Percentiles rank a stretch among this genome's conserved stretches.
Conservation (phyloP, 2,113 vertebrate genomes). For the Accipiter virgatus region DNA sequence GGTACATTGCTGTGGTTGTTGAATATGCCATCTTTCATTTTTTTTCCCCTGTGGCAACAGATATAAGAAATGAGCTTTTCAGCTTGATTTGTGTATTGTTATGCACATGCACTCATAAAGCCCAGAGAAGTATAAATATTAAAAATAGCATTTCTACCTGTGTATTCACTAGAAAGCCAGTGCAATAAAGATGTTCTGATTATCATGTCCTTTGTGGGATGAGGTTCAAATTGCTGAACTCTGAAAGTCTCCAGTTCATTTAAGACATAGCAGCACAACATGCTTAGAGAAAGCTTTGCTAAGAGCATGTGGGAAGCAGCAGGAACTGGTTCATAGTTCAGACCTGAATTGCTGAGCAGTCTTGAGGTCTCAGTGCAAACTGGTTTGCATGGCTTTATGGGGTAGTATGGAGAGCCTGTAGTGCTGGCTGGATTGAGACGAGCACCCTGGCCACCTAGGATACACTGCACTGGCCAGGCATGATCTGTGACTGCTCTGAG, state of each 20-base stretch:
- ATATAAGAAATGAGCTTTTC: background rate
- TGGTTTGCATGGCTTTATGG: background rate
- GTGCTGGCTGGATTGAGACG: background rate
- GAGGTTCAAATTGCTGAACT: background rate
- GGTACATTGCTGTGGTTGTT: background rate
- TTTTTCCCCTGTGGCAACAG: background rate
- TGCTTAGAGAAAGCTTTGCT: background rate
- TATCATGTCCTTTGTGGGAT: background rate
- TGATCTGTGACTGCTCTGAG: background rate
- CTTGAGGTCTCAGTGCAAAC: fast-evolving
- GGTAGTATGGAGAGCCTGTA: background rate
- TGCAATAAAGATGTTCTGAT: background rate
- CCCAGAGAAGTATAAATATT: background rate
- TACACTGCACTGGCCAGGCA: background rate
- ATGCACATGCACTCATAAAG: background rate
- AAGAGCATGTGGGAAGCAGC: background rate
- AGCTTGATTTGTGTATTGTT: background rate
- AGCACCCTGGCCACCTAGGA: background rate
- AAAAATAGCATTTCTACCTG: background rate
- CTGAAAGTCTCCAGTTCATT: background rate
- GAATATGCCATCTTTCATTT: background rate
- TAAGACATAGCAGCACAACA: background rate
- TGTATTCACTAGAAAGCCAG: background rate
- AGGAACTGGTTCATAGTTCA: background rate
- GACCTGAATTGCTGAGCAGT: background rate